A percentile compares a stretch with the other conserved stretches of the same genome.
Evolutionary conservation across 1,140 invertebrate genomes (phyloP).

Genomic region (Drosophila ficusphila): DNA sequence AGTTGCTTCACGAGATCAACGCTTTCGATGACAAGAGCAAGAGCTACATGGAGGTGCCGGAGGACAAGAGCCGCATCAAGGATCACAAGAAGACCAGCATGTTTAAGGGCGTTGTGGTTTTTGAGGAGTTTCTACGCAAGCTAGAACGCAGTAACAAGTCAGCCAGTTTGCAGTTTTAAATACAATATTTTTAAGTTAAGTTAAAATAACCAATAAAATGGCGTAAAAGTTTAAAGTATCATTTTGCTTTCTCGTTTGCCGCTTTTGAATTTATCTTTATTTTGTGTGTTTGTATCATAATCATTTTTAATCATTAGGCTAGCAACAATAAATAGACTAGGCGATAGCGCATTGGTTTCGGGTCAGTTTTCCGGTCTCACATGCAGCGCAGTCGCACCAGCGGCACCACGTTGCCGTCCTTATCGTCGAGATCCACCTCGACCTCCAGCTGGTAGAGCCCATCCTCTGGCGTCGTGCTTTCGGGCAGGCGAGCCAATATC

Average conservation of each 20-base stretch:
- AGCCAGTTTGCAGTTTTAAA: slow-evolving; percentile 72
- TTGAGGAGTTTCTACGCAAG: slow-evolving; percentile 89
- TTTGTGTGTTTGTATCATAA: slow-evolving; percentile 38
- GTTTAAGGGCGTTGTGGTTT: slow-evolving; percentile 88
- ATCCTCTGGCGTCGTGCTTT: slow-evolving; percentile 60
- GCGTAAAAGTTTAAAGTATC: not conserved
- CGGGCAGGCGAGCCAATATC: slow-evolving; percentile 58
- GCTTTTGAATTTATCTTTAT: slow-evolving; percentile 53
- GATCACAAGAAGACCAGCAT: slow-evolving; percentile 93
- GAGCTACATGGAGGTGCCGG: slow-evolving; percentile 84
- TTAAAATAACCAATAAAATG: slow-evolving; percentile 8
- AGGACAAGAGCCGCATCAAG: slow-evolving; percentile 83
- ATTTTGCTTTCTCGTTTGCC: slow-evolving; percentile 20
- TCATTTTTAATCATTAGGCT: slow-evolving; percentile 73
- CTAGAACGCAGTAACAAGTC: slow-evolving; percentile 84
- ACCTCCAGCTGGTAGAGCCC: slow-evolving; percentile 73
- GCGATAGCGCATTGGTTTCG: slow-evolving; percentile 14
- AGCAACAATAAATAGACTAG: slow-evolving; percentile 81
- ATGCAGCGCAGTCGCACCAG: slow-evolving; percentile 74
- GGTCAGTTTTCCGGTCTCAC: slow-evolving; percentile 28
- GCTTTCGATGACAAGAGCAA: slow-evolving; percentile 87
- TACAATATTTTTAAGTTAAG: not conserved
- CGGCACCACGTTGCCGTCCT: slow-evolving; percentile 67
- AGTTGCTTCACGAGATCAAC: slow-evolving; percentile 88
- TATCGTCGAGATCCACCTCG: slow-evolving; percentile 69